Conservation (phyloP, 2,797 vertebrate species). For the Strix occidentalis region DNA sequence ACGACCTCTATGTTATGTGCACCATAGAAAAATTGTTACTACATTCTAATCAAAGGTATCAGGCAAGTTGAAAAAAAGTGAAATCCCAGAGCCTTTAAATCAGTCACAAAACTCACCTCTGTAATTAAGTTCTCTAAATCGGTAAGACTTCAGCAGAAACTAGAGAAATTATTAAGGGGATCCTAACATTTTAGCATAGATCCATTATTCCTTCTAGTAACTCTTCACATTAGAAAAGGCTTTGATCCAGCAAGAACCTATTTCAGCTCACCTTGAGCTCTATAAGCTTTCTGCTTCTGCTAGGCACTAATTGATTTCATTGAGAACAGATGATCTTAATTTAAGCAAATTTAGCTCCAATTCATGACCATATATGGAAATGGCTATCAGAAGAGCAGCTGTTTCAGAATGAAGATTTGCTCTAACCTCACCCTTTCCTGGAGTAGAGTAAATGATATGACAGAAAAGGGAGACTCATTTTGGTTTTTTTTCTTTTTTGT, state of each 20-base stretch:
- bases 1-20: rapidly evolving
- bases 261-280: background rate
- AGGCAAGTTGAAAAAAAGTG: background rate
- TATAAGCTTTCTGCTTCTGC: background rate
- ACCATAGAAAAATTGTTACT: background rate
- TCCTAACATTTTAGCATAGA: rapidly evolving
- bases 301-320: background rate
- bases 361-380: background rate
- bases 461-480: background rate
- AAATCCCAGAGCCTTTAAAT: background rate
- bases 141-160: background rate
- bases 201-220: background rate
- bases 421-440: background rate
- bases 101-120: background rate
- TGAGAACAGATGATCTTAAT: background rate
- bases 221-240: rapidly evolving
- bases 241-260: rapidly evolving
- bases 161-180: background rate
- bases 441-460: background rate
- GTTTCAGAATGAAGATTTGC: background rate
- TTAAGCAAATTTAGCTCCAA: background rate
- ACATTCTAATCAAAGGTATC: background rate
- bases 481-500: background rate
- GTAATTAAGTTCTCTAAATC: background rate
- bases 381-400: background rate